Base-by-base conservation (phyloP, 2,113 vertebrate genomes). In the Aspidoscelis tigris region DNA sequence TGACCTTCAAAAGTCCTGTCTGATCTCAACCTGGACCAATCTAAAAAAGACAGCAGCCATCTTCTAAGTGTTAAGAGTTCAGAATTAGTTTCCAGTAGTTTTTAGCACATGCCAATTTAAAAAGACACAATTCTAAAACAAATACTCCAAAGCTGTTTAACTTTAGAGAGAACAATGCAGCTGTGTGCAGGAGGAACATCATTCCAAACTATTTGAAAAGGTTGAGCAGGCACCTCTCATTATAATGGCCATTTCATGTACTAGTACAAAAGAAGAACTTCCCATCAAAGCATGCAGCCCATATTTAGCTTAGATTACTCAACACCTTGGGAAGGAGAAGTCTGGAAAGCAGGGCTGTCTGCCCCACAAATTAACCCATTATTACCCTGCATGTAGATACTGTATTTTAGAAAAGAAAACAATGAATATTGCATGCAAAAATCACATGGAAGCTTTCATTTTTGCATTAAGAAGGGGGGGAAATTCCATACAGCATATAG, bases 191-290 rank as follows among this genome's bases (percentile, higher is more conserved):
- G 75, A 78, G 0, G 0, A 92, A 88, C 26, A 89, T 61, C 76
- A 87, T 88, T 85, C 81, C 86, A 88, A 78, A 74, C 84, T 91
- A 90, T 64, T 53, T 47, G 81, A 72, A 92, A 82, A 12, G 10
- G 76, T 83, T 86, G 80, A 87, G 78, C 69, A 83, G 70, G 72
- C 58, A 74, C 22, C 65, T 22, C 71, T 80, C 26, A 69, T 89
- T 91, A 90, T 14, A 0, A 86, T 87, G 83, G 91, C 75, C 88
- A 80, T 87, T 91, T 91, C 80, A 92, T 80, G 91, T 91, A 92
- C 87, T 91, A 84, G 91, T 88, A 88, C 78, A 61, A 47, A 47
- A 68, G 14, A 5, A 76, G 70, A 80, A 0, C 0, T 73, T 85
- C 77, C 2, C 39, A 83, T 44, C 81, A 90, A 82, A 0, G 3